Conservation (phyloP, 2,797 vertebrate genomes). For the Hemitrygon akajei region DNA sequence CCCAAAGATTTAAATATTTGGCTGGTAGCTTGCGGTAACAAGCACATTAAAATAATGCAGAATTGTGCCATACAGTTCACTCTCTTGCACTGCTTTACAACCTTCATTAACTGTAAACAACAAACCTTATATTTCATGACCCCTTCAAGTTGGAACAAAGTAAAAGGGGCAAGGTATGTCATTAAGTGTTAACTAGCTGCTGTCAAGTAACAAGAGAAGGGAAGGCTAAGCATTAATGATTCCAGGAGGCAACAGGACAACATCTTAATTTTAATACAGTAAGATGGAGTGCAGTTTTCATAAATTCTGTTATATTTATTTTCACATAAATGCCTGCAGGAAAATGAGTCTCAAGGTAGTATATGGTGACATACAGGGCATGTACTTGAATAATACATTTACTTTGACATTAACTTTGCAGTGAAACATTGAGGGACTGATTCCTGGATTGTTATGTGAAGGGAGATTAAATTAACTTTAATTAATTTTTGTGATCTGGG, state of each 20-base stretch:
- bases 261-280: background rate
- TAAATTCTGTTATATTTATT: too few species aligned
- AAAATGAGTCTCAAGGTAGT: too few species aligned
- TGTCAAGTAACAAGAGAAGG: background rate
- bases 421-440: too few species aligned
- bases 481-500: too few species aligned
- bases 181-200: background rate
- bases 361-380: too few species aligned
- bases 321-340: too few species aligned
- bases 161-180: background rate
- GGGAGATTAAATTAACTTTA: too few species aligned
- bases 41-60: background rate
- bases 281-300: too few species aligned
- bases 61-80: background rate
- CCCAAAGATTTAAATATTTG: background rate
- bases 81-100: background rate
- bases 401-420: too few species aligned
- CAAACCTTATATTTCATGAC: background rate
- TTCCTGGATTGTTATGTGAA: too few species aligned
- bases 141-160: background rate
- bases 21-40: background rate
- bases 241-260: background rate
- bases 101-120: background rate
- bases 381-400: too few species aligned
- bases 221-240: background rate